Conservation (phyloP, 2,113 vertebrate genomes). For the Cryptomyrus ogoouensis region DNA sequence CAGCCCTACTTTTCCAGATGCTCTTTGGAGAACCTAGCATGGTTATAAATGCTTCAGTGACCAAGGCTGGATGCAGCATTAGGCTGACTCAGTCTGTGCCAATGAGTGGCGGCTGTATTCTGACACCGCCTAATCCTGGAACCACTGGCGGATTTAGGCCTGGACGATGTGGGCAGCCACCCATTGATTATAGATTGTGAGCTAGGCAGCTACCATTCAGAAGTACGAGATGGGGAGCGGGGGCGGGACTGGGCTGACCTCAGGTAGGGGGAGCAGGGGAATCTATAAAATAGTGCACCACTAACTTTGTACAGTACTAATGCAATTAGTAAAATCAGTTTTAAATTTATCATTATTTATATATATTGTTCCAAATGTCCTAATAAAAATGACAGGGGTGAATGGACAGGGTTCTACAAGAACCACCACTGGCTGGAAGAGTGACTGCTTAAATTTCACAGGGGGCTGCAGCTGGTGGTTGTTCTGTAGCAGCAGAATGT, state of each 20-base stretch:
- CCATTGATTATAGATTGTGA: not conserved
- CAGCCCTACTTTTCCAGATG: not conserved
- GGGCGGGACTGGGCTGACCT: not conserved
- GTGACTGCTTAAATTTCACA: not conserved
- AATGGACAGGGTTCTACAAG: too few species aligned
- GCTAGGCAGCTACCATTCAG: not conserved
- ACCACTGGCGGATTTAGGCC: too few species aligned
- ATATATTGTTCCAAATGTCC: not conserved
- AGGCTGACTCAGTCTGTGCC: too few species aligned
- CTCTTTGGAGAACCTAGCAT: not conserved
- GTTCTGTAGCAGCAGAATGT: conserved; percentile 66
- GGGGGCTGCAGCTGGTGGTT: conserved; percentile 53
- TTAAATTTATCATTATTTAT: not conserved
- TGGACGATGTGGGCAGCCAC: too few species aligned
- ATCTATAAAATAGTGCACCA: not conserved
- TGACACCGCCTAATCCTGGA: too few species aligned
- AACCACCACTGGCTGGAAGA: not conserved
- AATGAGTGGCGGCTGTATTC: too few species aligned
- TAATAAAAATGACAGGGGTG: not conserved
- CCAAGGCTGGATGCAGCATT: not conserved
- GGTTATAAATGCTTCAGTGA: not conserved
- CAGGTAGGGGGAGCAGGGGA: not conserved
- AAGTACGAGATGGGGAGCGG: not conserved
- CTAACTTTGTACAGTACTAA: not conserved
- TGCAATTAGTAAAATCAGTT: not conserved